Evolutionary conservation across 2,797 vertebrate genomes (phyloP).

Genomic region (Gouania willdenowi): DNA sequence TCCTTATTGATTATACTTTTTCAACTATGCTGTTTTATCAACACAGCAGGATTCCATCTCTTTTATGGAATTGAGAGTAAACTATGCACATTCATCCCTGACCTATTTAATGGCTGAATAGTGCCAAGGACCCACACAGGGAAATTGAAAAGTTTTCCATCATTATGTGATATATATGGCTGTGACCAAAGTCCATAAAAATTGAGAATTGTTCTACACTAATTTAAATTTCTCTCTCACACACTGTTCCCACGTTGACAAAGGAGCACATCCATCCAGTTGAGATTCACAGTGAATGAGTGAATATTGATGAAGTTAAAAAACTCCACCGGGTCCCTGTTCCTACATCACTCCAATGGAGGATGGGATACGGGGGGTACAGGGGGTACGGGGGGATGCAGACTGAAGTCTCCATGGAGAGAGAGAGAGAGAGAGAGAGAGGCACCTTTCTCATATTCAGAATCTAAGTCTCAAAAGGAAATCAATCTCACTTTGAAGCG

Average conservation of each 20-base stretch:
- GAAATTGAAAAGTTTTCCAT: conserved; percentile 76
- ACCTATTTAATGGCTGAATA: conserved; percentile 79
- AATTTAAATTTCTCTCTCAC: conserved; percentile 79
- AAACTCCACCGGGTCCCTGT: conserved; percentile 66
- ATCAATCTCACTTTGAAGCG: conserved; percentile 87
- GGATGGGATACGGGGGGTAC: conserved; percentile 31
- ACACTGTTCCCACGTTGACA: conserved; percentile 61
- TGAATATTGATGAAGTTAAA: conserved; percentile 80
- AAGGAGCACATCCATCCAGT: conserved; percentile 74
- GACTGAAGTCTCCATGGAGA: no score
- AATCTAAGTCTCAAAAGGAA: conserved; percentile 79
- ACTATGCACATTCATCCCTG: conserved; percentile 75
- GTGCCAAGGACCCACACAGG: conserved; percentile 63
- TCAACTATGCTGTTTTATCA: conserved; percentile 57
- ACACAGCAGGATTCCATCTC: conserved; percentile 45
- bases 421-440: no score
- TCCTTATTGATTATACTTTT: conserved; percentile 43
- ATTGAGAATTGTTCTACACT: conserved; percentile 76
- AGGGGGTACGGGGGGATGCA: conserved; percentile 2
- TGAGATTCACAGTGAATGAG: conserved; percentile 79
- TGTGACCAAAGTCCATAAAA: conserved; percentile 74
- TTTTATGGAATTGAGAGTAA: conserved; percentile 50
- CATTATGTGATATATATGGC: conserved; percentile 75
- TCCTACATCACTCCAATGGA: conserved; percentile 61
- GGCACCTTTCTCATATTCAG: conserved; percentile 80